Conservation (phyloP, 2,888 invertebrate species). For the Rhagophthalmus giganteus region DNA sequence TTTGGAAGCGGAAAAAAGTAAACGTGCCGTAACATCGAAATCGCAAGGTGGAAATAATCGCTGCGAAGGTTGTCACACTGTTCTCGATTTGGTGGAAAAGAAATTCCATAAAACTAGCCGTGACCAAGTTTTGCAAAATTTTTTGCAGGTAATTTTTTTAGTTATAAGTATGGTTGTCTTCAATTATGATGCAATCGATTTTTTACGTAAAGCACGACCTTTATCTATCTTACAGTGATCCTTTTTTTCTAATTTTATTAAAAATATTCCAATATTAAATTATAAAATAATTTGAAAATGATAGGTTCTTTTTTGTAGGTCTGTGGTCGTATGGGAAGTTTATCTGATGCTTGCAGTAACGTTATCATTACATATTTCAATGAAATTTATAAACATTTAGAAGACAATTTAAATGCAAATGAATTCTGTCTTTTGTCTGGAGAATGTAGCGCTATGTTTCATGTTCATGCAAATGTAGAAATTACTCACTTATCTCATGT, state of each 20-base stretch:
- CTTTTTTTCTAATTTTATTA: too few species aligned
- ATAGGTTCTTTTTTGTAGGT: slow-evolving; percentile 40
- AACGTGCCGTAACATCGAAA: slow-evolving; percentile 31
- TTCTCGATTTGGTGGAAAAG: slow-evolving; percentile 58
- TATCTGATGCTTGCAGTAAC: slow-evolving; percentile 79
- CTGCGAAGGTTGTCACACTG: slow-evolving; percentile 59
- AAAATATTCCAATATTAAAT: too few species aligned
- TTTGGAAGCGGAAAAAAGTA: slow-evolving; percentile 58
- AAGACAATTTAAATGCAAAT: slow-evolving; percentile 63
- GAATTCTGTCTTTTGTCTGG: slow-evolving; percentile 78
- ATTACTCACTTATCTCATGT: slow-evolving; percentile 61
- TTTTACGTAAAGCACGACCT: too few species aligned
- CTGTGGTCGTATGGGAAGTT: slow-evolving; percentile 72
- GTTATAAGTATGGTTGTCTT: too few species aligned
- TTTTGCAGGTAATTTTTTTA: slow-evolving; percentile 58
- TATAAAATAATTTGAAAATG: too few species aligned
- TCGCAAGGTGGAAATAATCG: slow-evolving; percentile 27
- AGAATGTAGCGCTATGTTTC: slow-evolving; percentile 70
- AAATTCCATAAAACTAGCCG: slow-evolving; percentile 60
- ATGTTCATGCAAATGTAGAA: slow-evolving; percentile 65
- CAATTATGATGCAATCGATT: too few species aligned
- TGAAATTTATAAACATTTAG: slow-evolving; percentile 66
- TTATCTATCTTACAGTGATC: too few species aligned
- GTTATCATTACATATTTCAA: slow-evolving; percentile 74
- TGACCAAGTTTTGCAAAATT: slow-evolving; percentile 61